A percentile compares a stretch with the other conserved stretches of the same genome.
phyloP scores from a whole-genome alignment of 2,888 invertebrate genomes.

The Antitype chi region DNA sequence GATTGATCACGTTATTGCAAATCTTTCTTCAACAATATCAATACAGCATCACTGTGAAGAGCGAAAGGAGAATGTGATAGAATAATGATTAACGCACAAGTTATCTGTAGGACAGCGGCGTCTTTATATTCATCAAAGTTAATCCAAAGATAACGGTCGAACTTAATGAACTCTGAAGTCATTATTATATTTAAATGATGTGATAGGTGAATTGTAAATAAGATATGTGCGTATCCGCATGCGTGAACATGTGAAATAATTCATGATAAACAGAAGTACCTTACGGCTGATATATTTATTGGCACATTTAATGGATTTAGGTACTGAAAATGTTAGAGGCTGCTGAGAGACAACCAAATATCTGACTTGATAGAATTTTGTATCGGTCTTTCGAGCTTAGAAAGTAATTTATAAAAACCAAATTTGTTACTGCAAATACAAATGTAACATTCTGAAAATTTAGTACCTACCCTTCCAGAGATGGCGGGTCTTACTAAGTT shows the following conservation, averaged over 20 bases:
- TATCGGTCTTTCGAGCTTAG: too few species aligned
- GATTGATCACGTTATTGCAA: constrained; percentile 22
- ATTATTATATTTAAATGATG: constrained; percentile 50
- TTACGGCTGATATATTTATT: neutral
- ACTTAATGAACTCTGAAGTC: constrained; percentile 53
- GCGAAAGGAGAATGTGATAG: constrained; percentile 36
- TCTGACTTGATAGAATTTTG: neutral
- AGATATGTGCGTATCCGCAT: constrained; percentile 6
- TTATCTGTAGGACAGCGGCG: constrained; percentile 17
- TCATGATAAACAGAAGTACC: neutral
- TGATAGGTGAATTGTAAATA: constrained; percentile 20
- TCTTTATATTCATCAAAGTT: constrained; percentile 28
- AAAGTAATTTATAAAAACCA: neutral
- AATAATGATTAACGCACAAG: constrained; percentile 41
- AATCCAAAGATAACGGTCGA: constrained; percentile 51
- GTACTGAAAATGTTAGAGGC: neutral
- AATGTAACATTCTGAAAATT: neutral
- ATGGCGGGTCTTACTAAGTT: too few species aligned
- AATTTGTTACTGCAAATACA: neutral
- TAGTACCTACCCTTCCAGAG: neutral
- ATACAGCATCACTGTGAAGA: constrained; percentile 14
- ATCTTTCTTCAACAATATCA: constrained; percentile 16
- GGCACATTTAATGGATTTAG: neutral
- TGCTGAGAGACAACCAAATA: neutral
- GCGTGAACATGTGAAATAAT: constrained; percentile 21